Conservation (phyloP, 2,113 vertebrate genomes). For the Brachionichthys hirsutus region DNA sequence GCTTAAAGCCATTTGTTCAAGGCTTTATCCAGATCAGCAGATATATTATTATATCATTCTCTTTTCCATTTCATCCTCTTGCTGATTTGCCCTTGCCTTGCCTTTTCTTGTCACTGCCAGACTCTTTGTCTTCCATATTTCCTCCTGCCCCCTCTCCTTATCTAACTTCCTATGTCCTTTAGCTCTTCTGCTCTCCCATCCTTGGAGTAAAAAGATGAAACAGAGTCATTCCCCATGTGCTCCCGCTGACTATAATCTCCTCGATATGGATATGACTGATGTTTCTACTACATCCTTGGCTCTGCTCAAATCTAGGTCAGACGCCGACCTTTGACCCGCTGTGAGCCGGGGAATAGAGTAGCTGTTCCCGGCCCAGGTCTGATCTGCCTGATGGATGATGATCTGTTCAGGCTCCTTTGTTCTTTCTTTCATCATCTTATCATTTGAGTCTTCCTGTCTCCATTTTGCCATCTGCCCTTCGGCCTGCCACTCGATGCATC, state of each 20-base stretch:
- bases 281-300: conserved; percentile 49
- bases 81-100: conserved; percentile 25
- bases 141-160: conserved; percentile 27
- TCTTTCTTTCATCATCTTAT: conserved; percentile 49
- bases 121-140: conserved; percentile 39
- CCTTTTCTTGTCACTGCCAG: conserved; percentile 26
- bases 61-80: conserved; percentile 33
- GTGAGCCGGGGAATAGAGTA: conserved; percentile 42
- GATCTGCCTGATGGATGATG: conserved; percentile 58
- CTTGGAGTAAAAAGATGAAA: conserved; percentile 58
- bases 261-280: conserved; percentile 49
- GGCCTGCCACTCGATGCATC: conserved; percentile 42
- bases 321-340: conserved; percentile 47
- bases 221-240: conserved; percentile 54
- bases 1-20: conserved; percentile 16
- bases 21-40: conserved; percentile 37
- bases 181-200: conserved; percentile 44
- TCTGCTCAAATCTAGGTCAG: conserved; percentile 58
- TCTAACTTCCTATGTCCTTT: conserved; percentile 49
- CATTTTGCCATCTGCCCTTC: conserved; percentile 22
- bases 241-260: conserved; percentile 21
- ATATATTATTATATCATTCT: conserved; percentile 23
- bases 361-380: conserved; percentile 31
- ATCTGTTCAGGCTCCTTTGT: conserved; percentile 30
- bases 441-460: conserved; percentile 19